phyloP scores from a whole-genome alignment of 1,140 invertebrate species.

The Drosophila nikananu region DNA sequence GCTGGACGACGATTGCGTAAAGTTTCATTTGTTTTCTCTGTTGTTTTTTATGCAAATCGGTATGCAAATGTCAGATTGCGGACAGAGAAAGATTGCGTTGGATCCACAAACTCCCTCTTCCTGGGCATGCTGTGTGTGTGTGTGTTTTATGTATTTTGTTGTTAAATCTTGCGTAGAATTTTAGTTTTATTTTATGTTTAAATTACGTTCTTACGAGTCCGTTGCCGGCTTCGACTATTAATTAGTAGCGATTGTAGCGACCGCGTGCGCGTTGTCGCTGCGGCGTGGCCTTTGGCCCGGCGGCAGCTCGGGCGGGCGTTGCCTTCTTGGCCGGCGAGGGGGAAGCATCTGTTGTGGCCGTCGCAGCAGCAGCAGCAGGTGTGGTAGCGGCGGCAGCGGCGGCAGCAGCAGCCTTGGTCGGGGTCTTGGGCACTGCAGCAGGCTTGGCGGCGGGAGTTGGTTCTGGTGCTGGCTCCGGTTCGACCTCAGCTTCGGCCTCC shows the following conservation, averaged over 20 bases:
- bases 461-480: conserved; percentile 53
- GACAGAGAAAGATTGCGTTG: background rate
- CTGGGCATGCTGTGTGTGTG: conserved; percentile 24
- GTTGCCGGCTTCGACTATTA: background rate
- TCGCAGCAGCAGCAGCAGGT: conserved; percentile 30
- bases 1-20: conserved; percentile 27
- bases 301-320: conserved; percentile 55
- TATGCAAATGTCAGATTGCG: conserved; percentile 46
- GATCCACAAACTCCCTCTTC: conserved; percentile 16
- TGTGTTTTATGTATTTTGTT: background rate
- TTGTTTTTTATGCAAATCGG: conserved; percentile 32
- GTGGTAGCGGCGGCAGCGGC: conserved; percentile 28
- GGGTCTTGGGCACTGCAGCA: conserved; percentile 45
- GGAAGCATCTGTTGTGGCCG: conserved; percentile 33
- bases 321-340: conserved; percentile 73
- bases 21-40: conserved; percentile 7
- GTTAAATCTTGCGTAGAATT: conserved; percentile 26
- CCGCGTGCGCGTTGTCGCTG: conserved; percentile 77
- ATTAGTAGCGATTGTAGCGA: conserved; percentile 82
- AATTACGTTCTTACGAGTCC: conserved; percentile 21
- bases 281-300: conserved; percentile 73
- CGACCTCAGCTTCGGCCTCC: conserved; percentile 59
- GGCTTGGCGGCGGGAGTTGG: conserved; percentile 43
- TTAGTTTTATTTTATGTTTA: conserved; percentile 58
- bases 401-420: conserved; percentile 30